These are phyloP conservation scores for Leucophora obtusa DNA, from an alignment of 2,888 invertebrate genomes.

Conservation along the genomic window DNA sequence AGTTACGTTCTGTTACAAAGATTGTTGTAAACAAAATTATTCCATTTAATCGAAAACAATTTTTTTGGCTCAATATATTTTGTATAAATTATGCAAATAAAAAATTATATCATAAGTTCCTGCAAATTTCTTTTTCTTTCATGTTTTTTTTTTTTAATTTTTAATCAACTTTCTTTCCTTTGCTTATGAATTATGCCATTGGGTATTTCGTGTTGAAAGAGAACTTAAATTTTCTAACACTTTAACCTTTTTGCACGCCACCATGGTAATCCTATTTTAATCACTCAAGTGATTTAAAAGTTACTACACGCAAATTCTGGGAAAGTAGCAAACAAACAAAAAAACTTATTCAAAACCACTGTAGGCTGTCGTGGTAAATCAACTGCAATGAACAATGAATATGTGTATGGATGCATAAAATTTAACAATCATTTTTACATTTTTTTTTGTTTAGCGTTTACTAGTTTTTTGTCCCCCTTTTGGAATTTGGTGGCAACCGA, in stretches of 20 bases:
- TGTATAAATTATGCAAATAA: too few relatives aligned
- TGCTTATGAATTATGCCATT: not conserved
- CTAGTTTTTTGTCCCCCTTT: not conserved
- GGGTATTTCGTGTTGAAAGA: not conserved
- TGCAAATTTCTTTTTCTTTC: too few relatives aligned
- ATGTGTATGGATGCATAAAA: constrained; percentile 59
- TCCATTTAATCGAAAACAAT: too few relatives aligned
- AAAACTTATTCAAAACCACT: constrained; percentile 28
- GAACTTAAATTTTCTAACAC: constrained; percentile 40
- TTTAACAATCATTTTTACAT: constrained; percentile 49
- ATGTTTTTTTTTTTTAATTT: not conserved
- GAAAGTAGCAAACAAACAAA: not conserved
- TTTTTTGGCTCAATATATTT: too few relatives aligned
- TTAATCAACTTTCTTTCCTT: constrained; percentile 19
- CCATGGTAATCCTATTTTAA: constrained; percentile 35
- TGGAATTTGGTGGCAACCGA: constrained; percentile 6
- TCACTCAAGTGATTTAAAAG: constrained; percentile 19
- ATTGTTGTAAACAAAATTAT: too few relatives aligned
- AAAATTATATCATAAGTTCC: too few relatives aligned
- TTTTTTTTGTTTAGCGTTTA: constrained; percentile 19
- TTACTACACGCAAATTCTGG: not conserved
- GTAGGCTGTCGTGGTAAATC: constrained; percentile 52
- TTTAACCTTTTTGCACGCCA: constrained; percentile 6
- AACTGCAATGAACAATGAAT: constrained; percentile 56
- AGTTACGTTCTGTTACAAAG: too few relatives aligned